Evolutionary conservation across 37 sponge, comb jelly and placozoan species (phyloP), one percentile per base, ranked within the genome.

Genomic region (Aplysina aerophoba): DNA sequence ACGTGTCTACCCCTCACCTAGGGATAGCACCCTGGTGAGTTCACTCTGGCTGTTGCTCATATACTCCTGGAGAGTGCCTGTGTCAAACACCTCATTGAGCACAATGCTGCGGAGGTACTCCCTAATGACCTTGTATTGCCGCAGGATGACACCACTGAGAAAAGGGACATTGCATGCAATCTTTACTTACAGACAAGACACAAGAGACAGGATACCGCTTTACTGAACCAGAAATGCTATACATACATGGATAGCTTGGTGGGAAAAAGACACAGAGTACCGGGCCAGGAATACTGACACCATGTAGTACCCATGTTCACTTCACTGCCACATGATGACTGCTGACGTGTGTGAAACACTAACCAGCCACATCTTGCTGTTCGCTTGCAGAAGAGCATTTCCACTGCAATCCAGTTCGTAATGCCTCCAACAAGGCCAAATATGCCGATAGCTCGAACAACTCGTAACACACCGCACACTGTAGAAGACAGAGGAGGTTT

Each of bases 401-500:
- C 90, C 38, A 93, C 82, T 28, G 89, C 95, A 55, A 93, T 79
- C 95, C 96, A 95, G 75, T 91, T 95, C 27, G 91, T 83, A 6
- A 95, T 20, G 57, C 96, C 96, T 73, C 93, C 90, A 13, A 86
- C 27, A 40, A 95, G 88, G 64, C 93, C 93, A 90, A 93, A 92
- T 31, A 95, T 27, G 21, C 96, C 96, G 59, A 90, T 22, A 34
- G 91, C 60, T 37, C 96, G 77, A 0, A 90, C 11, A 0, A 87
- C 37, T 54, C 94, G 53, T 11, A 84, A 75, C 59, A 60, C 59
- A 37, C 67, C 24, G 25, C 90, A 94, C 55, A n/a, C 84, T 87
- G 53, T 41, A 74, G 40, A 44, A 30, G 78, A 14, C n/a, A n/a
- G n/a, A n/a, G n/a, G n/a, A n/a, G n/a, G n/a, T n/a, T n/a, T n/a